Conservation (phyloP, 2,113 vertebrate genomes). For the Dolichotis patagonum region DNA sequence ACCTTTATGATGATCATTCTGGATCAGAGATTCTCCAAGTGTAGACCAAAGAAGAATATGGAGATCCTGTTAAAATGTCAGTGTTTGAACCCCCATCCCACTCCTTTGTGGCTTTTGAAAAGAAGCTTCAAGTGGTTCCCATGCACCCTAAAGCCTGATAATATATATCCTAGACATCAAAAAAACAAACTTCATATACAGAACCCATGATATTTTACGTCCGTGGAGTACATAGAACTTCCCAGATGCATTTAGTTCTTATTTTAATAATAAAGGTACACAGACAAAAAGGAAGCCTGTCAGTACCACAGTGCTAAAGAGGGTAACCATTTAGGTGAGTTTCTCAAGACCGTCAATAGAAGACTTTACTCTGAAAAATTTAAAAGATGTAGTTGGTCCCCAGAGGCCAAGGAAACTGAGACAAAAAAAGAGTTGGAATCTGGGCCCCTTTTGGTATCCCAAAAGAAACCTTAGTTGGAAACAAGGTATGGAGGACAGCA, state of each 20-base stretch:
- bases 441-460: conserved; percentile 35
- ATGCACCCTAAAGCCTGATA: not conserved
- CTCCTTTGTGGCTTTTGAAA: conserved; percentile 11
- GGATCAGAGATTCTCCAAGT: not conserved
- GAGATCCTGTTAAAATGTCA: conserved; percentile 31
- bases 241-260: not conserved
- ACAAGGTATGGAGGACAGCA: conserved; percentile 57
- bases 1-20: conserved; percentile 18
- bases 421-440: not conserved
- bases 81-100: not conserved
- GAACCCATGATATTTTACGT: not conserved
- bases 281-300: conserved; percentile 6
- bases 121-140: conserved; percentile 25
- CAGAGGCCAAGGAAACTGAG: not conserved
- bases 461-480: conserved; percentile 58
- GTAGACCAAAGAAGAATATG: not conserved
- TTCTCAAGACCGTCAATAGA: conserved; percentile 64
- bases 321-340: conserved; percentile 25
- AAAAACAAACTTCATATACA: conserved; percentile 1
- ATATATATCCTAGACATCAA: conserved; percentile 3
- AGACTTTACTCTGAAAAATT: conserved; percentile 60
- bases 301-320: conserved; percentile 19
- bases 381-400: conserved; percentile 41
- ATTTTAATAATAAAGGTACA: conserved; percentile 39
- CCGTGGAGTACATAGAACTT: not conserved